Conservation (phyloP, 2,888 invertebrate species). For the Tetrapedia diversipes region DNA sequence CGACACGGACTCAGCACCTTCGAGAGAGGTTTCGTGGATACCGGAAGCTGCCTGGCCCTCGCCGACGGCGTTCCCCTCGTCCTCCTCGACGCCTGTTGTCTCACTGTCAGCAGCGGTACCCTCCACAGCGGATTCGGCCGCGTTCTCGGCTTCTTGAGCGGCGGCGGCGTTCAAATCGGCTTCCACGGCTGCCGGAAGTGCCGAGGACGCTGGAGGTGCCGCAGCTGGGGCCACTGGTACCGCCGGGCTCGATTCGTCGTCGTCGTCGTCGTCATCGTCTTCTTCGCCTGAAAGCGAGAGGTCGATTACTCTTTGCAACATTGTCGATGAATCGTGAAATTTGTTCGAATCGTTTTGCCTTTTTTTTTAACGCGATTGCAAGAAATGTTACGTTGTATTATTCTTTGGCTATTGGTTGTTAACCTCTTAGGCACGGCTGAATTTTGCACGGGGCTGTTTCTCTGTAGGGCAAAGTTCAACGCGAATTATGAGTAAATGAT, state of each 20-base stretch:
- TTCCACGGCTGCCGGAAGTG: constrained; percentile 76
- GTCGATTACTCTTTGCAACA: neutral
- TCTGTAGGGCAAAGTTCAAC: no score
- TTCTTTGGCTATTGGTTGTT: no score
- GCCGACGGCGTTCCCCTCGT: constrained; percentile 80
- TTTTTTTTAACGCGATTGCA: no score
- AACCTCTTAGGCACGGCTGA: no score
- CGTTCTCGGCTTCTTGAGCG: constrained; percentile 77
- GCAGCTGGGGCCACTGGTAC: constrained; percentile 73
- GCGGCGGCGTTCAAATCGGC: constrained; percentile 79
- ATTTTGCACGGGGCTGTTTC: no score
- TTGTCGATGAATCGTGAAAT: no score
- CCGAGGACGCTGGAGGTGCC: constrained; percentile 74
- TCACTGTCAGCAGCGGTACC: constrained; percentile 72
- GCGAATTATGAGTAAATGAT: no score
- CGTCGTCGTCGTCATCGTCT: constrained; percentile 86
- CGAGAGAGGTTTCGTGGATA: constrained; percentile 82
- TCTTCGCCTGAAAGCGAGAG: constrained; percentile 79
- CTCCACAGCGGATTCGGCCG: constrained; percentile 78
- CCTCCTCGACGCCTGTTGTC: constrained; percentile 75
- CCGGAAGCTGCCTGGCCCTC: constrained; percentile 80
- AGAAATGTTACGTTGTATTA: no score
- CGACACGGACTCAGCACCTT: constrained; percentile 75
- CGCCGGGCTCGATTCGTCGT: constrained; percentile 83
- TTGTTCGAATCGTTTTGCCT: neutral